Evolutionary conservation across 2,888 invertebrate genomes (phyloP), one percentile per base, ranked within the genome.

Genomic region (Paralinhomoeus sp.): DNA sequence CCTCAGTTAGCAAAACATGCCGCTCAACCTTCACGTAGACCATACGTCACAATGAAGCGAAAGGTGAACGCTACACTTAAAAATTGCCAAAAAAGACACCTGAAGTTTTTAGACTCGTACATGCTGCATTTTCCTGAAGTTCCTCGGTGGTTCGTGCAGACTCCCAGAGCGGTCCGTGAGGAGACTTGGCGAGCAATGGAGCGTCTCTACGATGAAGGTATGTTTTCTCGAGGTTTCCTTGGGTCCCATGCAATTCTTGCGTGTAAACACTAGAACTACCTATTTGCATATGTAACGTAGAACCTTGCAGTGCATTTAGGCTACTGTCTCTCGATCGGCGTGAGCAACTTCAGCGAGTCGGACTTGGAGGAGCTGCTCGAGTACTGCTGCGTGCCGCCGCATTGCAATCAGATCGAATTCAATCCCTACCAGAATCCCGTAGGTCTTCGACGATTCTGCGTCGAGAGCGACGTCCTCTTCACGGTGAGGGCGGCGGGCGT

Each of bases 131-230:
- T 61, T 54, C 64, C 64, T 5, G 52, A 57, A 20, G 57, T 60
- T 37, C 61, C 62, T 5, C 54, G 57, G 21, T 50, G 52, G 45
- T 51, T 55, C 40, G 47, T 45, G 18, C 54, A 44, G 52, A 53
- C 40, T 47, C 49, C 24, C 46, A 47, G 23, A 24, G n/a, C 17
- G 35, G 48, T 55, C 7, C 43, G 56, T 18, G 55, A 56, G 36
- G 62, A 65, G n/a, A 64, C 64, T 7, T 64, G 64, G 64, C 44
- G 64, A 39, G 54, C 57, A 24, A 50, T 65, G 47, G 64, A 64
- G 49, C 45, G 53, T 17, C 49, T 64, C 18, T 57, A 57, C 44
- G 64, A 64, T 37, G 55, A 54, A 48, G 64, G 57, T 53, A 38
- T 38, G 44, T 37, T 47, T 35, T 18, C 2, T n/a, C n/a, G n/a